A percentile compares a stretch with the other conserved stretches of the same genome.
phyloP scores from a whole-genome alignment of 2,888 invertebrate species.

The Norana najaformis region DNA sequence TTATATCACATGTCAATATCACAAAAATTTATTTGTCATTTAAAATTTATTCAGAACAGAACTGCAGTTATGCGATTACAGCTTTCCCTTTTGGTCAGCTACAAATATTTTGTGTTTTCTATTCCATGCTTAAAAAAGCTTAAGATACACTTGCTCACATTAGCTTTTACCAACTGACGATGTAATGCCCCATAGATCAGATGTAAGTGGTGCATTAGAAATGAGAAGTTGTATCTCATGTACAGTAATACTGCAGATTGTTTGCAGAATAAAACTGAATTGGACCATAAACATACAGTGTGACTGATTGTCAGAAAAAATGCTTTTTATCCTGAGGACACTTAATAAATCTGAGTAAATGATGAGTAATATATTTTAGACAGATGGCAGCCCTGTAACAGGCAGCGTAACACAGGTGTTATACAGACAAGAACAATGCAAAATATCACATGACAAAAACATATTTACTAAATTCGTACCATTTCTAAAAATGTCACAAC shows the following conservation, averaged over 20 bases:
- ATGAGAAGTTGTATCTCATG: not conserved
- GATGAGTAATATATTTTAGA: not conserved
- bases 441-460: not conserved
- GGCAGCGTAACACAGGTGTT: not conserved
- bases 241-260: not conserved
- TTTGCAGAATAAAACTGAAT: not conserved
- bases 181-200: not conserved
- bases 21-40: too few species aligned
- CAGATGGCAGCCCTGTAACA: not conserved
- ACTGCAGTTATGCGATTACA: not conserved
- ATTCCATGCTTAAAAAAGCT: not conserved
- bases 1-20: not conserved
- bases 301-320: not conserved
- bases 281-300: not conserved
- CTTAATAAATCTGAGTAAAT: not conserved
- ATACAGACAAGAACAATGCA: not conserved
- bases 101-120: not conserved
- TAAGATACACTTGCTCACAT: not conserved
- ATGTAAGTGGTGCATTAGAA: not conserved
- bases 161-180: not conserved
- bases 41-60: not conserved
- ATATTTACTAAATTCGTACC: not conserved
- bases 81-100: not conserved
- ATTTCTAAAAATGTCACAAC: not conserved
- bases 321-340: too few species aligned